phyloP scores from a whole-genome alignment of 2,797 vertebrate genomes.

The Hypotaenidia philippensis region DNA sequence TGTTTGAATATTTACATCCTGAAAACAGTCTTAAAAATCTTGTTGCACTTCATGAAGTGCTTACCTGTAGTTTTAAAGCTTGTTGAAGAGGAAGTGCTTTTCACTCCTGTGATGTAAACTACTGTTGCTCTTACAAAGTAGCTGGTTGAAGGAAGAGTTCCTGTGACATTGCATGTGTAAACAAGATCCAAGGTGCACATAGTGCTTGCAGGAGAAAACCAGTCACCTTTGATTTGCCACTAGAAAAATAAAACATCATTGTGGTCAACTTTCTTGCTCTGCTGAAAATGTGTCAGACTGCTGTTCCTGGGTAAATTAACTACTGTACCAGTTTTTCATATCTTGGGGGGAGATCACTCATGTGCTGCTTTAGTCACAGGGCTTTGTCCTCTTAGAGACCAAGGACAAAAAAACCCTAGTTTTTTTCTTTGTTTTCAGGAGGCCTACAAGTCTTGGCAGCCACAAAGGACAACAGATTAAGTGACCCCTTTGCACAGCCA shows the following conservation, averaged over 20 bases:
- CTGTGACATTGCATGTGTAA: conserved; percentile 68
- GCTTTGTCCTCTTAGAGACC: background rate
- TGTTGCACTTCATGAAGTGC: background rate
- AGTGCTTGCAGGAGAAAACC: conserved; percentile 61
- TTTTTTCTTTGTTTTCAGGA: conserved; percentile 17
- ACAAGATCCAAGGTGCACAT: conserved; percentile 22
- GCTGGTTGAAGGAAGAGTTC: conserved; percentile 61
- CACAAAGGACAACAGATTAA: conserved; percentile 19
- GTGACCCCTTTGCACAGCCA: background rate
- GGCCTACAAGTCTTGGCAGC: background rate
- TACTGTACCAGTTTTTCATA: background rate
- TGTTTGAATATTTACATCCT: background rate
- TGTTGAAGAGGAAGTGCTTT: conserved; percentile 65
- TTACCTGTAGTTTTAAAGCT: conserved; percentile 79
- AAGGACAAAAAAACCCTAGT: background rate
- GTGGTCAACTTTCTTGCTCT: background rate
- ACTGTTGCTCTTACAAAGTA: conserved; percentile 71
- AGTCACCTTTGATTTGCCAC: conserved; percentile 55
- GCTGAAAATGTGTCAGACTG: background rate
- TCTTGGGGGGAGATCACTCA: background rate
- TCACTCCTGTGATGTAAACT: conserved; percentile 66
- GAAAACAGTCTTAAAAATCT: background rate
- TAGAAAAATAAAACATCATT: conserved; percentile 48
- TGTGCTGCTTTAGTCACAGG: background rate
- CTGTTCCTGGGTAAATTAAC: background rate